phyloP scores from a whole-genome alignment of 2,113 vertebrate species.

The Orientallactaga bullata region DNA sequence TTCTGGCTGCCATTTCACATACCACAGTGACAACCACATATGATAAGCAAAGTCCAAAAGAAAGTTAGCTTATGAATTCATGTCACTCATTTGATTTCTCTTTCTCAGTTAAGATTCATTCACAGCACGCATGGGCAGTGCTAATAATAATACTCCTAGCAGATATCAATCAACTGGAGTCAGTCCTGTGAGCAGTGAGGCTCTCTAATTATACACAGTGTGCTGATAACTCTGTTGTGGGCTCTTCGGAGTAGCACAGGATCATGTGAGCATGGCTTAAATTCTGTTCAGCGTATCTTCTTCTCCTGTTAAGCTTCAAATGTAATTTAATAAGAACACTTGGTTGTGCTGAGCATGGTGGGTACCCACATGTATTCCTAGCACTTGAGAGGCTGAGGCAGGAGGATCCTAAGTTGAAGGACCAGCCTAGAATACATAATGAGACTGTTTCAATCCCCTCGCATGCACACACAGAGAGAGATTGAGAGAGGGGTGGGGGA shows the following conservation, averaged over 20 bases:
- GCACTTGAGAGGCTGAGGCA: neutral
- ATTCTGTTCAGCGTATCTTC: conserved; percentile 66
- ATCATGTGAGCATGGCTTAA: neutral
- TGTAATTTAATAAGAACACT: conserved; percentile 60
- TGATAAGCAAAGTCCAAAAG: neutral
- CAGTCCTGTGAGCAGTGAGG: conserved; percentile 61
- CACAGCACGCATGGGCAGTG: neutral
- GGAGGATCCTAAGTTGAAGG: neutral
- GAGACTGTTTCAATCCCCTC: neutral
- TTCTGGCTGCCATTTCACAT: conserved; percentile 46
- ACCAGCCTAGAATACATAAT: neutral
- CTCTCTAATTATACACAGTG: conserved; percentile 48
- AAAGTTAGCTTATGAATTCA: conserved; percentile 48
- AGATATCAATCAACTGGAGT: conserved; percentile 44
- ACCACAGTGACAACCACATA: conserved; percentile 49
- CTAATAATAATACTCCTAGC: conserved; percentile 10
- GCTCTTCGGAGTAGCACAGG: conserved; percentile 57
- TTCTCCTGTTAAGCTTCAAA: conserved; percentile 51
- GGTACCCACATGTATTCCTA: neutral
- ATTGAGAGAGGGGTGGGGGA: neutral
- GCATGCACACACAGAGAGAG: neutral
- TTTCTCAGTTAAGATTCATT: conserved; percentile 54
- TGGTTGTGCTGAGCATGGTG: neutral
- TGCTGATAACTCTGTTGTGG: conserved; percentile 64
- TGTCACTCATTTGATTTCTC: conserved; percentile 40